These are phyloP conservation scores for Bombus haemorrhoidalis DNA, from an alignment of 1,140 invertebrate species.

Conservation along the genomic window DNA sequence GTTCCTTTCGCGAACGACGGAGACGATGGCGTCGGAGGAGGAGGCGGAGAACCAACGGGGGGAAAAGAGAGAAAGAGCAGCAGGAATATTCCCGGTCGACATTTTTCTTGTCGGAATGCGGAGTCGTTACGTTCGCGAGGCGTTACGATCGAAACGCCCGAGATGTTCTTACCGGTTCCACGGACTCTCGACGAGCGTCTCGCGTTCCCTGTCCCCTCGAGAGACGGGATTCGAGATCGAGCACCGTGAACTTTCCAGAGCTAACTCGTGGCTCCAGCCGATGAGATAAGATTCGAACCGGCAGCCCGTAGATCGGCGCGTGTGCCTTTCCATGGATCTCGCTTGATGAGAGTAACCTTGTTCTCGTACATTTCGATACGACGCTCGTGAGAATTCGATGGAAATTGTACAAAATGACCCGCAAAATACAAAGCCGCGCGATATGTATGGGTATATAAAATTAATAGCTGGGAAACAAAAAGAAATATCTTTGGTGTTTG, in stretches of 20 bases:
- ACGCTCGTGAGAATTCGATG: too few relatives aligned
- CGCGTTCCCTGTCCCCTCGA: not conserved
- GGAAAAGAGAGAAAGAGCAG: conserved; percentile 11
- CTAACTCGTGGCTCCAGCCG: not conserved
- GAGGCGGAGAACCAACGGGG: not conserved
- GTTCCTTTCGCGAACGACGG: conserved; percentile 40
- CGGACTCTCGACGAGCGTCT: conserved; percentile 31
- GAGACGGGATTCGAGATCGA: conserved; percentile 58
- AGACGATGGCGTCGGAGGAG: not conserved
- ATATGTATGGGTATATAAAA: too few relatives aligned
- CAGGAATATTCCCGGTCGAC: conserved; percentile 70
- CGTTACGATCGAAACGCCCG: conserved; percentile 70
- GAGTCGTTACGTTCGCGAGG: conserved; percentile 71
- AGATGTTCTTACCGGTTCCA: conserved; percentile 70
- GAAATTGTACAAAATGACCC: too few relatives aligned
- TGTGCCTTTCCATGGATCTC: not conserved
- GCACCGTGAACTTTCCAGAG: conserved; percentile 47
- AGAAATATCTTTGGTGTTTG: too few relatives aligned
- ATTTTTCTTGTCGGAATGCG: conserved; percentile 71
- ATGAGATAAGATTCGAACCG: conserved; percentile 1
- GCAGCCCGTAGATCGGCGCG: not conserved
- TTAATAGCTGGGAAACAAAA: too few relatives aligned
- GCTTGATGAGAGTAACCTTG: not conserved
- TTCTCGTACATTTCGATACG: not conserved
- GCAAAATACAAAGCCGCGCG: accelerated